These are phyloP conservation scores for Gila robusta DNA, from an alignment of 2,797 vertebrate species.

Conservation along the genomic window DNA sequence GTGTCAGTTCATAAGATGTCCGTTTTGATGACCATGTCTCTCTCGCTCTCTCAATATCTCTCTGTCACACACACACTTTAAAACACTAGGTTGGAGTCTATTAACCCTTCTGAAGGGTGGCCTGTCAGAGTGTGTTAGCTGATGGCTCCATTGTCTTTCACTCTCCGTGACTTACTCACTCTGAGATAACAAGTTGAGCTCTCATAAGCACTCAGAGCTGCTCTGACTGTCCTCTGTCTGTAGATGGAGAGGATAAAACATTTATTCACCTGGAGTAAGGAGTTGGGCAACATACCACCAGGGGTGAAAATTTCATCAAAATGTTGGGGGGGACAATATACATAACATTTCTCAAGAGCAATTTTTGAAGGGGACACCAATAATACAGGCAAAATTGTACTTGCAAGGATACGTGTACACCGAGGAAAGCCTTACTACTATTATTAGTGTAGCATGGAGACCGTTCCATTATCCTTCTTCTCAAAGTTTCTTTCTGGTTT, in stretches of 20 bases:
- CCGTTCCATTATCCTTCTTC: too few species aligned
- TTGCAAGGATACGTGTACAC: too few species aligned
- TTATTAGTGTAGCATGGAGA: too few species aligned
- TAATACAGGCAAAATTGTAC: too few species aligned
- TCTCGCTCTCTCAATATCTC: slow-evolving; percentile 23
- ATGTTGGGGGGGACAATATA: too few species aligned
- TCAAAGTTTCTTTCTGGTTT: too few species aligned
- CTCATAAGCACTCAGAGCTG: slow-evolving; percentile 53
- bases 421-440: too few species aligned
- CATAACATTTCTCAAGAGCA: too few species aligned
- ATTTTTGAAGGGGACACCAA: too few species aligned
- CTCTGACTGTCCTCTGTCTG: slow-evolving; percentile 51
- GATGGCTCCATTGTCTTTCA: slow-evolving; percentile 56
- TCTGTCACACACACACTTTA: slow-evolving; percentile 16
- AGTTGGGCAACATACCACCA: neutral
- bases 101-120: slow-evolving; percentile 49
- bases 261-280: slow-evolving; percentile 41
- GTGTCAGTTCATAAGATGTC: slow-evolving; percentile 74
- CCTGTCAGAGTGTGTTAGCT: slow-evolving; percentile 58
- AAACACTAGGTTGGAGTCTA: slow-evolving; percentile 53
- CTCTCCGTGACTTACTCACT: slow-evolving; percentile 51
- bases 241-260: slow-evolving; percentile 55
- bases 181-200: slow-evolving; percentile 46
- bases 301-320: too few species aligned
- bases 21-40: slow-evolving; percentile 58